Percentiles rank a stretch among this genome's conserved stretches.
Evolutionary conservation across 1,140 invertebrate genomes (phyloP).

Genomic region (Amphibalanus amphitrite): DNA sequence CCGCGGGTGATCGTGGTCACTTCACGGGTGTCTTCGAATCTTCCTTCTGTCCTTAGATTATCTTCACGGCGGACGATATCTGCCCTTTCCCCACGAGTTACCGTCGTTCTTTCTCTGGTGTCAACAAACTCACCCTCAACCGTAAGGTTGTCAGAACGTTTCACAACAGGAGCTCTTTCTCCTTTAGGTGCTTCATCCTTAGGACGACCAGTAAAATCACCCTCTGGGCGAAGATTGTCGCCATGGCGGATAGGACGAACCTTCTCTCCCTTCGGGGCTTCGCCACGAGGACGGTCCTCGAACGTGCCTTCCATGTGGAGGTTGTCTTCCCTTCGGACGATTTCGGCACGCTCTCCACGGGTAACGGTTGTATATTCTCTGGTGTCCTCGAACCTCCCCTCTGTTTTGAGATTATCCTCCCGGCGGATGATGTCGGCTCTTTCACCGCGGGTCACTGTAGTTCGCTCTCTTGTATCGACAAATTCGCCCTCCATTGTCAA

Average conservation of each 20-base stretch:
- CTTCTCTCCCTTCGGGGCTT: conserved; percentile 28
- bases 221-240: conserved; percentile 38
- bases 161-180: conserved; percentile 7
- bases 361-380: conserved; percentile 9
- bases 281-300: conserved; percentile 24
- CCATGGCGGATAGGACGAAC: conserved; percentile 25
- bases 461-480: conserved; percentile 16
- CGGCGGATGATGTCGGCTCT: conserved; percentile 22
- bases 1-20: conserved; percentile 12
- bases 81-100: conserved; percentile 28
- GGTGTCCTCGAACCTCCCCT: conserved; percentile 35
- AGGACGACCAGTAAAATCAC: conserved; percentile 30
- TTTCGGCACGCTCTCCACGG: conserved; percentile 22
- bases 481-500: conserved; percentile 32
- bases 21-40: conserved; percentile 17
- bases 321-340: conserved; percentile 29
- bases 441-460: conserved; percentile 22
- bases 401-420: conserved; percentile 35
- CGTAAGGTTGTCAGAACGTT: conserved; percentile 10
- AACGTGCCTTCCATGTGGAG: conserved; percentile 25
- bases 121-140: conserved; percentile 34
- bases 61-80: conserved; percentile 23
- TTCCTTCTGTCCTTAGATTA: conserved; percentile 13
- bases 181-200: not conserved
- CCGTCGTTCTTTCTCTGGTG: conserved; percentile 26